A percentile compares a stretch with the other conserved stretches of the same genome.
phyloP scores from a whole-genome alignment of 2,888 invertebrate genomes.

The Hirtodrosophila alboralis region DNA sequence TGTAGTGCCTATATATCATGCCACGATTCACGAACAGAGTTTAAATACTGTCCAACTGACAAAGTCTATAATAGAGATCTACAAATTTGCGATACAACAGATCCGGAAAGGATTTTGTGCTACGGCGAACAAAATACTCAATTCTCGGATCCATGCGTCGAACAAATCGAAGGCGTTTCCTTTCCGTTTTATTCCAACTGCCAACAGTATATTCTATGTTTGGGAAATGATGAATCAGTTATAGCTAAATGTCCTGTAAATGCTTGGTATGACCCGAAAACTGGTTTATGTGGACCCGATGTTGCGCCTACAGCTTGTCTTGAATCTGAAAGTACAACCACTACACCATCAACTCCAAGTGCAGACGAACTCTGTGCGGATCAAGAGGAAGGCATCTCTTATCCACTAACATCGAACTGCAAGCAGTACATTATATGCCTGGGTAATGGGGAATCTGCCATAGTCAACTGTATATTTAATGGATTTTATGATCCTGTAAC shows the following conservation, averaged over 20 bases:
- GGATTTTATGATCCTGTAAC: slow-evolving; percentile 64
- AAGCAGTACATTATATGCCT: slow-evolving; percentile 61
- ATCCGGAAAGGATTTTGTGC: slow-evolving; percentile 54
- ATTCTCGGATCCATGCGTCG: slow-evolving; percentile 16
- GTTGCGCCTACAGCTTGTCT: slow-evolving; percentile 60
- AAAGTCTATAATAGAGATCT: slow-evolving; percentile 54
- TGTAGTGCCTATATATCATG: slow-evolving; percentile 61
- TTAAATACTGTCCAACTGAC: slow-evolving; percentile 46
- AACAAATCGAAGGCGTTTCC: slow-evolving; percentile 18
- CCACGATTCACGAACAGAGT: slow-evolving; percentile 19
- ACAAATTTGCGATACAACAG: slow-evolving; percentile 66
- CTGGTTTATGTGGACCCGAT: slow-evolving; percentile 60
- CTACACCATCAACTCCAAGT: slow-evolving; percentile 18
- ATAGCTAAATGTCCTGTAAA: slow-evolving; percentile 51
- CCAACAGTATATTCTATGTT: slow-evolving; percentile 58
- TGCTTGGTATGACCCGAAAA: slow-evolving; percentile 64
- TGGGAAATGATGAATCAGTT: slow-evolving; percentile 46
- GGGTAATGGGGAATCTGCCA: slow-evolving; percentile 38
- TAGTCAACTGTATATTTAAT: slow-evolving; percentile 60
- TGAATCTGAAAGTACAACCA: slow-evolving; percentile 25
- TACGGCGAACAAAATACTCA: slow-evolving; percentile 11
- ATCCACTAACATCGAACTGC: slow-evolving; percentile 56
- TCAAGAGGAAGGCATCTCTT: slow-evolving; percentile 41
- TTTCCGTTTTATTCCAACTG: slow-evolving; percentile 42
- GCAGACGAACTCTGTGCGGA: slow-evolving; percentile 42